phyloP scores from a whole-genome alignment of 1,140 invertebrate genomes.

The Asobara japonica region DNA sequence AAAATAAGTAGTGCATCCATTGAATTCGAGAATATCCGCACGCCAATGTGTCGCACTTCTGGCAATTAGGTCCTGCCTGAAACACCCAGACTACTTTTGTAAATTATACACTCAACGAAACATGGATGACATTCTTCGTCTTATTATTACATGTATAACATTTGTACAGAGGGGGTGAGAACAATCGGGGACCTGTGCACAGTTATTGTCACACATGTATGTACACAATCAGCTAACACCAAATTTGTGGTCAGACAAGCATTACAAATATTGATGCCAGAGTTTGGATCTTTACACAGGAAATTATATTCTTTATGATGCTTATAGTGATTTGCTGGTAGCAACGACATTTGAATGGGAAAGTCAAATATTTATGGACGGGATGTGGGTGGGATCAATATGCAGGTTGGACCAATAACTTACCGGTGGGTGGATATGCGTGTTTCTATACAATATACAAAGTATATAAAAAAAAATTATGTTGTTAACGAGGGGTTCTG shows the following conservation, averaged over 20 bases:
- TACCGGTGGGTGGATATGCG: no score
- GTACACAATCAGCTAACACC: neutral
- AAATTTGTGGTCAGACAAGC: conserved; percentile 1
- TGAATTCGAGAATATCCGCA: neutral
- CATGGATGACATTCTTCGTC: neutral
- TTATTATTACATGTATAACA: neutral
- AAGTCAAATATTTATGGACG: no score
- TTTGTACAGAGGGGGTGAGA: neutral
- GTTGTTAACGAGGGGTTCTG: no score
- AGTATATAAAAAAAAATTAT: no score
- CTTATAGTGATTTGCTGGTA: neutral
- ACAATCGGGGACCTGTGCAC: neutral
- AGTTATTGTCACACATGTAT: neutral
- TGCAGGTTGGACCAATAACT: no score
- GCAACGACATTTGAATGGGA: neutral
- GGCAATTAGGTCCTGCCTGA: neutral
- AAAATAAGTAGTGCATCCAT: neutral
- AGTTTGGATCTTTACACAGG: neutral
- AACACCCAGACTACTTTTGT: neutral
- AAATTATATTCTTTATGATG: neutral
- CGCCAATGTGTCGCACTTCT: neutral
- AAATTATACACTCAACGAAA: neutral
- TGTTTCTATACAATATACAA: no score
- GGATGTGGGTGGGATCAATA: no score
- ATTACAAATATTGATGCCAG: neutral